phyloP scores from a whole-genome alignment of 92 coral and sea anemone genomes.

The Bergia sp. region DNA sequence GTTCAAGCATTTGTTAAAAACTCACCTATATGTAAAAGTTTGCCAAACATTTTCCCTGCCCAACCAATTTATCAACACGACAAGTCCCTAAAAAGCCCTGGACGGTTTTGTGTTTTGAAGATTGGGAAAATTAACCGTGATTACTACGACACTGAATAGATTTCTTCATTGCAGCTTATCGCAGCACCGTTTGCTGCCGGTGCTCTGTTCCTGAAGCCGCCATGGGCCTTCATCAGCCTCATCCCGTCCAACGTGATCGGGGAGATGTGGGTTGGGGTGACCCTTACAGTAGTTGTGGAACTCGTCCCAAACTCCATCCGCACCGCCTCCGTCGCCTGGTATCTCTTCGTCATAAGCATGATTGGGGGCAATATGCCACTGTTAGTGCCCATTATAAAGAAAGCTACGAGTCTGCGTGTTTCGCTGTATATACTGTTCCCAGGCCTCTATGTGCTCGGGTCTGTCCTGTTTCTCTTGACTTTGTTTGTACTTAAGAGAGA shows the following conservation, averaged over 20 bases:
- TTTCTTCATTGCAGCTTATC: slow-evolving; percentile 61
- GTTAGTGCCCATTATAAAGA: slow-evolving; percentile 81
- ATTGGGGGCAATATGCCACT: slow-evolving; percentile 95
- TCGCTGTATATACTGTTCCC: slow-evolving; percentile 89
- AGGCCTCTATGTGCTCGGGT: slow-evolving; percentile 87
- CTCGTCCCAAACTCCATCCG: slow-evolving; percentile 90
- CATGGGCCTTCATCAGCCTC: slow-evolving; percentile 89
- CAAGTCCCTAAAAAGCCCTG: no score
- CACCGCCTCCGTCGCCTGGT: slow-evolving; percentile 85
- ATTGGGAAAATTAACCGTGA: background rate
- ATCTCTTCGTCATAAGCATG: slow-evolving; percentile 84
- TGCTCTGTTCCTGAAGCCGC: slow-evolving; percentile 88
- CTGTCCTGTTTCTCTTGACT: slow-evolving; percentile 85
- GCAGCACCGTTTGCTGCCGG: slow-evolving; percentile 99
- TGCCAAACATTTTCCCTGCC: no score
- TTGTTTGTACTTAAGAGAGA: slow-evolving; percentile 88
- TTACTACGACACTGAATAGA: background rate
- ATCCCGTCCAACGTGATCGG: slow-evolving; percentile 92
- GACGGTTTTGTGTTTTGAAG: background rate
- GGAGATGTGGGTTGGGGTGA: slow-evolving; percentile 99
- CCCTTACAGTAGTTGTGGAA: slow-evolving; percentile 92
- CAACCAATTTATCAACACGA: no score
- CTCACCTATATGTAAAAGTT: no score
- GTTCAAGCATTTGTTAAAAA: no score
- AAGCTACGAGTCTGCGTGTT: slow-evolving; percentile 75